phyloP scores from a whole-genome alignment of 2,888 invertebrate species.

The Rhagonycha lutea region DNA sequence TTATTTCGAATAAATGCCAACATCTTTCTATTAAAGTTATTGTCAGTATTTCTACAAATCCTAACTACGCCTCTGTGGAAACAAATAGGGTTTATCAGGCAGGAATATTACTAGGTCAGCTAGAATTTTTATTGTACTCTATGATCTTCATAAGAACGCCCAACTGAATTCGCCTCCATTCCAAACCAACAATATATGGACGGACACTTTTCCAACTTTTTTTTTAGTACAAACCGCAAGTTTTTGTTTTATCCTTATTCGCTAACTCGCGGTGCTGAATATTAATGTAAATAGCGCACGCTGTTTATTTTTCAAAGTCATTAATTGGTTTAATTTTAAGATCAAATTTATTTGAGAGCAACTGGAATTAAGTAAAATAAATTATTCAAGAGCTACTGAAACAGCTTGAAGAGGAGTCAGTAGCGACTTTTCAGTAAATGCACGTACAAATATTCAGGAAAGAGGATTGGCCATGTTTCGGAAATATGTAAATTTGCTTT shows the following conservation, averaged over 20 bases:
- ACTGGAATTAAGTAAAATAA: background rate
- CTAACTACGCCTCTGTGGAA: slow-evolving; percentile 22
- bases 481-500: slow-evolving; percentile 2
- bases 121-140: slow-evolving; percentile 37
- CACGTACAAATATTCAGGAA: background rate
- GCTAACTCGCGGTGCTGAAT: background rate
- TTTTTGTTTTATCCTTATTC: background rate
- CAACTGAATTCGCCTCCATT: slow-evolving; percentile 29
- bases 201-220: background rate
- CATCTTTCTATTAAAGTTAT: slow-evolving; percentile 11
- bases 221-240: background rate
- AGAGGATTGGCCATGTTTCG: background rate
- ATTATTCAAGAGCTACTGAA: background rate
- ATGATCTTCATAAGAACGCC: slow-evolving; percentile 34
- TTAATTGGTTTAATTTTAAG: background rate
- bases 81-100: slow-evolving; percentile 25
- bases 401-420: background rate
- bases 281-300: background rate
- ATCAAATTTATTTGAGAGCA: background rate
- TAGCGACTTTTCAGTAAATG: background rate
- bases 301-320: background rate
- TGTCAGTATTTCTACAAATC: slow-evolving; percentile 15
- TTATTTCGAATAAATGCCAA: slow-evolving; percentile 6
- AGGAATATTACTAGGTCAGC: slow-evolving; percentile 33
- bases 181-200: slow-evolving; percentile 15